Base-by-base conservation (phyloP, 64 coral and sea anemone species). In the Orbicella faveolata region DNA sequence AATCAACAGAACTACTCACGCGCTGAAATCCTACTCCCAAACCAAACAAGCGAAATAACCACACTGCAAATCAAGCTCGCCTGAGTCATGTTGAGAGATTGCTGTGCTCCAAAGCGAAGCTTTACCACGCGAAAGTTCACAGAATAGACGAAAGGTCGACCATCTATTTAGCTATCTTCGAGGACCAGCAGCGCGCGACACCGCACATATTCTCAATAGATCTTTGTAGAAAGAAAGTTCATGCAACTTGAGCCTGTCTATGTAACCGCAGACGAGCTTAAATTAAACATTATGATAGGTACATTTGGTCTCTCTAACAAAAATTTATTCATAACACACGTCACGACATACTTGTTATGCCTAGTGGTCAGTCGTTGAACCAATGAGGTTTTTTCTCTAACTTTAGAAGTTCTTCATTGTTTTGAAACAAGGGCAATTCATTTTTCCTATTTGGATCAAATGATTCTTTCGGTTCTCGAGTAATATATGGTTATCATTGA, bases 211-310 rank as follows among this genome's bases (percentile, higher is more conserved):
- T 11, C 10, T 85, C 82, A 85, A 85, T 85, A 65, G 39, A 1
- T 44, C 82, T 85, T 85, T 85, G 82, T 85, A 65, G 63, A 85
- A 54, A 26, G 82, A 21, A 6, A 37, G 23, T 17, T 23, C 23
- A 23, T 85, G 82, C 48, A 85, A 85, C 52, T 52, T 52, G 65
- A 85, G 65, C 25, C 21, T 18, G 34, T 63, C 41, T 78, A 9
- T 21, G 25, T 48, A 41, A 78, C 80, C 61, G 36, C 80, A 83
- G 65, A 72, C 82, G 63, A 16, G 13, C 21, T 10, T 4, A 78
- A 78, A 78, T 53, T 53, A 14, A 59, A 48, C 44, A 48, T 30
- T 30, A 30, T 30, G 30, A 30, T 48, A 48, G 44, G 44, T 48
- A 48, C 44, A 48, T 48, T 41, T 48, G 7, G 7, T 48, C 44